A percentile compares a stretch with the other conserved stretches of the same genome.
These are phyloP conservation scores for Craseonycteris thonglongyai DNA, from an alignment of 2,113 vertebrate genomes.

Conservation along the genomic window DNA sequence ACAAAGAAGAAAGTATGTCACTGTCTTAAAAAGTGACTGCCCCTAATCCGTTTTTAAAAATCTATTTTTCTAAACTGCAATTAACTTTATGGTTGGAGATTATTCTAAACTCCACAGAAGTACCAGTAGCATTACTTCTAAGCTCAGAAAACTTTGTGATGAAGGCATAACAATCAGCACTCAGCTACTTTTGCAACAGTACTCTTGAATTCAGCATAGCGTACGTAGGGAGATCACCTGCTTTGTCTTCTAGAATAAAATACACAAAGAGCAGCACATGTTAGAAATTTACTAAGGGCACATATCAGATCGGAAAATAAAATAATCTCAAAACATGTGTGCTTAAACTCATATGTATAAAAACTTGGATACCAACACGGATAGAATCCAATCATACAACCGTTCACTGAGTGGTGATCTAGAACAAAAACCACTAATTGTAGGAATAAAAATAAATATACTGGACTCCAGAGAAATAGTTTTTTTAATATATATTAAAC, in stretches of 20 bases:
- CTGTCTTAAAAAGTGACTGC: not conserved
- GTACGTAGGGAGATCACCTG: not conserved
- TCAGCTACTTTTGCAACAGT: not conserved
- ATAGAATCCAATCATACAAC: not conserved
- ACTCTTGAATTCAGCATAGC: not conserved
- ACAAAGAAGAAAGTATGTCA: not conserved
- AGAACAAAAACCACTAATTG: not conserved
- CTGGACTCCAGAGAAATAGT: not conserved
- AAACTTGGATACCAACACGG: not conserved
- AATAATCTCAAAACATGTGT: not conserved
- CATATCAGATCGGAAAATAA: not conserved
- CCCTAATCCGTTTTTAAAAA: not conserved
- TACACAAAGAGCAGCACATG: not conserved
- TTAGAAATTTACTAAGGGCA: not conserved
- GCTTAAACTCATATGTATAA: not conserved
- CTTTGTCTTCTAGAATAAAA: not conserved
- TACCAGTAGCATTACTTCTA: not conserved
- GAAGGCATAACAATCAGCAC: not conserved
- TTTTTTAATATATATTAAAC: not conserved
- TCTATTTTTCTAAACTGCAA: not conserved
- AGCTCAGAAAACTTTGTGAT: not conserved
- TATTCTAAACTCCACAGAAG: not conserved
- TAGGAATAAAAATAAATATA: not conserved
- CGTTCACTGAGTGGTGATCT: not conserved
- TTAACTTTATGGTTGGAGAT: not conserved